Evolutionary conservation across 2,797 vertebrate species (phyloP), one percentile per base, ranked within the genome.

Genomic region (Sorex maritimensis): DNA sequence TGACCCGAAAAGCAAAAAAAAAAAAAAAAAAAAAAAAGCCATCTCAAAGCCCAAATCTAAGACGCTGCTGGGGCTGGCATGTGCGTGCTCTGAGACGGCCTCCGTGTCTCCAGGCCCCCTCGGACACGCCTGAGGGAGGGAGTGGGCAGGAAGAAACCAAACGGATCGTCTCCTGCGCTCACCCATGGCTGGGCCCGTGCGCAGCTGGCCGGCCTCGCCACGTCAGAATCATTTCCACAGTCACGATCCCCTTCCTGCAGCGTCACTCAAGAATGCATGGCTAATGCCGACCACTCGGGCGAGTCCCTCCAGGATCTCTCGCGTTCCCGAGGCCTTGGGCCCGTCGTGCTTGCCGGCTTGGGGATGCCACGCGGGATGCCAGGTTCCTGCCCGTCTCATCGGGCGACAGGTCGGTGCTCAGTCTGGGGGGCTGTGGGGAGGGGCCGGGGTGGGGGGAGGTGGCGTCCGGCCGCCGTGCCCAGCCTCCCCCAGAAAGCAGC

Each of bases 211-310:
- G 97, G 98, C 98, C 98, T 98, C 98, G 98, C 98, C 97, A 97
- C 98, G 98, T 98, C 98, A 98, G 98, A 97, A 98, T 98, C 97
- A 97, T 98, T 98, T 98, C 98, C 98, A 98, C 97, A 96, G 97
- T 96, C 97, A 98, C 98, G 98, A 98, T 97, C 97, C 90, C 80
- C 91, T 97, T 96, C 97, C 96, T 95, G 97, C 93, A 93, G 81
- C 92, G 97, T 78, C 89, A 90, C 94, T 94, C 96, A 97, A 97
- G 97, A 98, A 97, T 95, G 97, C 97, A 96, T 97, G 77, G 96
- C 96, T 98, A 98, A 97, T 97, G 98, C 97, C 95, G 97, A 94
- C 95, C 97, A 96, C 95, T 96, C 97, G 97, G 96, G 95, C 88
- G 81, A 96, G 97, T 72, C 91, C 97, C 94, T 95, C 96, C 97